Evolutionary conservation across 2,888 invertebrate species (phyloP), one percentile per base, ranked within the genome.

Genomic region (Choreutis nemorana): DNA sequence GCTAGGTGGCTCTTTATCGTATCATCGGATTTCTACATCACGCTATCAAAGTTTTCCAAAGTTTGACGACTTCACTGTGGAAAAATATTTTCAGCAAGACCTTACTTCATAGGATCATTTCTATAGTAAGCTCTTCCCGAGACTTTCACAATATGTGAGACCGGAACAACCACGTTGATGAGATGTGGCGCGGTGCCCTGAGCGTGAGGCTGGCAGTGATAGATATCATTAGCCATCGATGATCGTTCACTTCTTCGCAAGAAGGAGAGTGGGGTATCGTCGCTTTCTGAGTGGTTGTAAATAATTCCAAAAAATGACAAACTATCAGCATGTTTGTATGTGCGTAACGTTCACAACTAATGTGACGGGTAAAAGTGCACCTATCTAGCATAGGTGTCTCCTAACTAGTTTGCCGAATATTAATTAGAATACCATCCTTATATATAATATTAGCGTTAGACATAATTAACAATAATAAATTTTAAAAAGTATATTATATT

Each of bases 101-200:
- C 33, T 37, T 37, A 37, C 37, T 37, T 37, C 37, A 37, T 37
- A 37, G 37, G 37, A 37, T 37, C 37, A 37, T 37, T 37, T 37
- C 37, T 37, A 37, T n/a, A n/a, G n/a, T n/a, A n/a, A n/a, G n/a
- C n/a, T n/a, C n/a, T n/a, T n/a, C n/a, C n/a, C n/a, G n/a, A 28
- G 37, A 31, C 31, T 21, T 32, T 32, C 37, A 37, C 37, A 31
- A 27, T 26, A 33, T 13, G 35, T 38, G 37, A 38, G 35, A 30
- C 12, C 10, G 28, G 28, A 29, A 23, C 31, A 35, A 23, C 32
- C 32, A 26, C 37, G 23, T 45, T 60, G 11, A 79, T 87, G 1
- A 77, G 61, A 20, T 83, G 87, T 52, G 87, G 86, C 2, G 87
- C 87, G 2, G 68, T 87, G 39, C 87, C 87, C 2, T 87, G 88